Conservation (phyloP, 2,888 invertebrate genomes). For the Cartodere bifasciata region DNA sequence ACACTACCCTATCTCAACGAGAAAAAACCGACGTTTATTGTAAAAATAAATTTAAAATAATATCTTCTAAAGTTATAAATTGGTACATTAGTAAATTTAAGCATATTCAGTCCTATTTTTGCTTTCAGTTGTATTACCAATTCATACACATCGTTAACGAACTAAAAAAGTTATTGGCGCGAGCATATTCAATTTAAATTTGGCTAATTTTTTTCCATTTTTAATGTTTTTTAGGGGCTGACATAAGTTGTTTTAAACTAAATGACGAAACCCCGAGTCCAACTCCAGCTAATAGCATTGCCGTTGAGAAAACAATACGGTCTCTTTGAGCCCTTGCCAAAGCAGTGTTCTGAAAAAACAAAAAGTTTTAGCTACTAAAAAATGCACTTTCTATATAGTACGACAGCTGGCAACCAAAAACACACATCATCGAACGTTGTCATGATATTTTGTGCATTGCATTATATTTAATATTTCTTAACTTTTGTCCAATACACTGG, state of each 20-base stretch:
- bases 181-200: too few relatives aligned
- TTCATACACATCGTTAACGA: not conserved
- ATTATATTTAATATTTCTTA: too few relatives aligned
- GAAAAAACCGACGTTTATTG: constrained; percentile 18
- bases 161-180: not conserved
- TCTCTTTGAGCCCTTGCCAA: constrained; percentile 19
- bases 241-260: constrained; percentile 31
- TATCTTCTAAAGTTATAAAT: constrained; percentile 26
- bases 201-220: too few relatives aligned
- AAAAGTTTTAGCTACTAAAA: constrained; percentile 1
- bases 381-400: not conserved
- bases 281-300: constrained; percentile 29
- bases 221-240: too few relatives aligned
- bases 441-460: too few relatives aligned
- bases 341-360: constrained; percentile 22
- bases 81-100: constrained; percentile 18
- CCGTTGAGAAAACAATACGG: constrained; percentile 29
- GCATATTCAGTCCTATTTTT: too few relatives aligned
- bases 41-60: constrained; percentile 30
- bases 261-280: constrained; percentile 33
- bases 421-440: too few relatives aligned
- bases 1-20: not conserved
- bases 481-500: too few relatives aligned
- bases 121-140: too few relatives aligned
- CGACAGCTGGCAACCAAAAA: too few relatives aligned